These are phyloP conservation scores for Chrysomela aeneicollis DNA, from an alignment of 2,888 invertebrate genomes.

Conservation along the genomic window DNA sequence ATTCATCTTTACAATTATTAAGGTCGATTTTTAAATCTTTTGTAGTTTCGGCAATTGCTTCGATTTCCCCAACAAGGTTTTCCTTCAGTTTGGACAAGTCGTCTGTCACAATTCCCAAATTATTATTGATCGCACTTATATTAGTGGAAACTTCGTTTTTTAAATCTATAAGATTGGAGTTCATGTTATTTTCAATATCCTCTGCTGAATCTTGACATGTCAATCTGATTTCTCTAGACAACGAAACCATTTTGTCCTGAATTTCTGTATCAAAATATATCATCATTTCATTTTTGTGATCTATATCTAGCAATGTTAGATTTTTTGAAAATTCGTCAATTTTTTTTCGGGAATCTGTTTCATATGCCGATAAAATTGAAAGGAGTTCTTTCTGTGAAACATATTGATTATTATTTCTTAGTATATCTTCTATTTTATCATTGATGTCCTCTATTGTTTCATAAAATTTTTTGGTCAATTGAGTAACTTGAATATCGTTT, in stretches of 20 bases:
- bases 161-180: neutral
- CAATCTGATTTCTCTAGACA: neutral
- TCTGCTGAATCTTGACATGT: neutral
- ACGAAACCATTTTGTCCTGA: neutral
- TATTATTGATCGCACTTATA: neutral
- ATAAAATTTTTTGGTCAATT: neutral
- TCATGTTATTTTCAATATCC: neutral
- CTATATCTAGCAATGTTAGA: constrained; percentile 8
- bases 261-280: neutral
- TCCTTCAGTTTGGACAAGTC: neutral
- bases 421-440: neutral
- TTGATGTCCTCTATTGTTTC: neutral
- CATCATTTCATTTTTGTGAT: constrained; percentile 1
- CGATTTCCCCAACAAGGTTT: neutral
- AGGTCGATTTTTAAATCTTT: neutral
- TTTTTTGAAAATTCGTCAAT: constrained; percentile 21
- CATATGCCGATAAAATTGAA: constrained; percentile 5
- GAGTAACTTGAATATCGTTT: neutral
- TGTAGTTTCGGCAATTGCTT: neutral
- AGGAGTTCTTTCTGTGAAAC: neutral
- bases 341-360: constrained; percentile 15
- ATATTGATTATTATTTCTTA: neutral
- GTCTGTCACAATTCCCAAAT: neutral
- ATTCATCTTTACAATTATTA: neutral
- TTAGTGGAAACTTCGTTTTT: neutral